Percentiles rank a stretch among this genome's conserved stretches.
Conservation (phyloP, 2,797 vertebrate species). For the Clamator glandarius region DNA sequence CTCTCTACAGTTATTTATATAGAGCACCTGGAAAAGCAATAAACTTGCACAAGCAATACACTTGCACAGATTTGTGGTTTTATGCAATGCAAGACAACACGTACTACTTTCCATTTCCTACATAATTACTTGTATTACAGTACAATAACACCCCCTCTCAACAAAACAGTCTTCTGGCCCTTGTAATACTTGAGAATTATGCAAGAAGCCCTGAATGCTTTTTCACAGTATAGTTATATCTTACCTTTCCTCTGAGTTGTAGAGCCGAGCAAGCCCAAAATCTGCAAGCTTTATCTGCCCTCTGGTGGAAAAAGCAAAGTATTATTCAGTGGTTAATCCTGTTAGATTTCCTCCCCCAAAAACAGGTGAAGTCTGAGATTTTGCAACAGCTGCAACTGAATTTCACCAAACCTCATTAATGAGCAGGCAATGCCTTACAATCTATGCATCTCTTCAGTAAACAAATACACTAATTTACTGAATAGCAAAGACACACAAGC, state of each 20-base stretch:
- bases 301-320: slow-evolving; percentile 78
- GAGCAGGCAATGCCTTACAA: not conserved
- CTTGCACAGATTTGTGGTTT: not conserved
- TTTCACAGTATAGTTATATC: slow-evolving; percentile 1
- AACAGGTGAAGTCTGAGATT: not conserved
- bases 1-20: not conserved
- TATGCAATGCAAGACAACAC: not conserved
- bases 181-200: not conserved
- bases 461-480: not conserved
- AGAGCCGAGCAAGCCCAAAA: slow-evolving; percentile 85
- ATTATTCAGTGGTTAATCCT: not conserved
- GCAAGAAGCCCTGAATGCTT: not conserved
- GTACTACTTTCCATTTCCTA: not conserved
- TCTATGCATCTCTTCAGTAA: not conserved
- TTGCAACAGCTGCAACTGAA: not conserved
- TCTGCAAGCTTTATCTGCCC: slow-evolving; percentile 88
- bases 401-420: not conserved
- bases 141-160: not conserved
- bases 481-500: not conserved
- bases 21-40: not conserved
- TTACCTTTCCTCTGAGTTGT: slow-evolving; percentile 88
- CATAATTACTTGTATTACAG: not conserved
- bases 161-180: not conserved
- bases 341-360: not conserved
- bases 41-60: not conserved